Evolutionary conservation across 2,113 vertebrate genomes (phyloP).

Genomic region (Heliornis fulica): DNA sequence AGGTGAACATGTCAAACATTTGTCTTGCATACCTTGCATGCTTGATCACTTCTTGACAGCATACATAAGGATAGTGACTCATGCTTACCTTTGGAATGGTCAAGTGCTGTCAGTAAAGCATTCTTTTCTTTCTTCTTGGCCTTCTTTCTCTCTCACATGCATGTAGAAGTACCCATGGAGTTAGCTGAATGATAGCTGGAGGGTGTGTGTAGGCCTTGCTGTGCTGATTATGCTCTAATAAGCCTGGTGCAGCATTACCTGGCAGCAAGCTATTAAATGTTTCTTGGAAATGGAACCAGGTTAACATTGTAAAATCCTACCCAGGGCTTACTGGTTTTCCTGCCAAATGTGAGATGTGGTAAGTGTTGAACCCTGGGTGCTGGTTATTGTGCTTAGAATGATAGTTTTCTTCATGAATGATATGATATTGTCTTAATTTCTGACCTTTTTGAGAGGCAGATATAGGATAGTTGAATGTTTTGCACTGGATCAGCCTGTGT

Average conservation of each 20-base stretch:
- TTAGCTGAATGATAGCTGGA: neutral
- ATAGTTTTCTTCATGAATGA: neutral
- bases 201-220: neutral
- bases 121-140: neutral
- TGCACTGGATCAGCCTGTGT: neutral
- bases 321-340: neutral
- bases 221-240: neutral
- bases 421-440: neutral
- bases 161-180: neutral
- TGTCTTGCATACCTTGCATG: neutral
- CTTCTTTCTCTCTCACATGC: neutral
- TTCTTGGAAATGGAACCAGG: neutral
- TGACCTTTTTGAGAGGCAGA: neutral
- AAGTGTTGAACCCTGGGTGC: neutral
- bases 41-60: neutral
- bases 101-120: neutral
- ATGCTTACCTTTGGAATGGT: neutral
- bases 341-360: accelerated
- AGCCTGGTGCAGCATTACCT: neutral
- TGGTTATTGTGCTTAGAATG: neutral
- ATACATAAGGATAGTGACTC: neutral
- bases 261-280: neutral
- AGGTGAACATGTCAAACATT: neutral
- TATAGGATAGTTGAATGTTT: neutral
- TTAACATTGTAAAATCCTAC: neutral